Evolutionary conservation across 2,888 invertebrate species (phyloP).

Genomic region (Drosophila macrospina): DNA sequence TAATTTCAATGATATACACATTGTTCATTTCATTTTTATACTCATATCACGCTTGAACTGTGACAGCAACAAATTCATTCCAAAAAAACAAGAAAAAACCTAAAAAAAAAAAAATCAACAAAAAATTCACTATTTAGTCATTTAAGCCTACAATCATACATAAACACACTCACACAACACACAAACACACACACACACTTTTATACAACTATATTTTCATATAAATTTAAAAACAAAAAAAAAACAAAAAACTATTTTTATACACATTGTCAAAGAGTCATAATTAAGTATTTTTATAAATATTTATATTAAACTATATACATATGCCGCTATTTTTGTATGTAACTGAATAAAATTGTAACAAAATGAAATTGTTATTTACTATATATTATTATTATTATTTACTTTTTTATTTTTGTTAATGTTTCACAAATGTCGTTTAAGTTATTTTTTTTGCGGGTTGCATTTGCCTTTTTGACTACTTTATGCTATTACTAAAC

Average conservation of each 20-base stretch:
- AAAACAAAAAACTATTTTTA: conserved; percentile 63
- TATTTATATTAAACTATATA: conserved; percentile 48
- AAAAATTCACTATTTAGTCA: conserved; percentile 22
- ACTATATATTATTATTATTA: conserved; percentile 15
- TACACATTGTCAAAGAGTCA: conserved; percentile 63
- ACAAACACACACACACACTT: conserved; percentile 9
- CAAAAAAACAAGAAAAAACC: too few species aligned
- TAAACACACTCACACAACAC: conserved; percentile 19
- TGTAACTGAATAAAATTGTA: conserved; percentile 78
- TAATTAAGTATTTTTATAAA: conserved; percentile 64
- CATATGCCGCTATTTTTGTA: conserved; percentile 72
- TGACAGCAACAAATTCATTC: conserved; percentile 26
- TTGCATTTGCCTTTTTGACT: conserved; percentile 37
- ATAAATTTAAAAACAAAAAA: conserved; percentile 29
- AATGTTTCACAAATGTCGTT: too few species aligned
- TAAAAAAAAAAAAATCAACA: conserved; percentile 18
- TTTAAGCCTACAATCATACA: conserved; percentile 23
- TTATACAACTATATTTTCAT: conserved; percentile 53
- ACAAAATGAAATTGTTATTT: conserved; percentile 64
- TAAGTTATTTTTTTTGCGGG: conserved; percentile 33
- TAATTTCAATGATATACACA: neutral
- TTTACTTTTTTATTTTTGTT: conserved; percentile 12
- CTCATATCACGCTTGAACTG: conserved; percentile 47
- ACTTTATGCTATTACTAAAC: conserved; percentile 62
- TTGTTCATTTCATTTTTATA: conserved; percentile 11